phyloP scores from a whole-genome alignment of 2,797 vertebrate species.

The Lepus oiostolus region DNA sequence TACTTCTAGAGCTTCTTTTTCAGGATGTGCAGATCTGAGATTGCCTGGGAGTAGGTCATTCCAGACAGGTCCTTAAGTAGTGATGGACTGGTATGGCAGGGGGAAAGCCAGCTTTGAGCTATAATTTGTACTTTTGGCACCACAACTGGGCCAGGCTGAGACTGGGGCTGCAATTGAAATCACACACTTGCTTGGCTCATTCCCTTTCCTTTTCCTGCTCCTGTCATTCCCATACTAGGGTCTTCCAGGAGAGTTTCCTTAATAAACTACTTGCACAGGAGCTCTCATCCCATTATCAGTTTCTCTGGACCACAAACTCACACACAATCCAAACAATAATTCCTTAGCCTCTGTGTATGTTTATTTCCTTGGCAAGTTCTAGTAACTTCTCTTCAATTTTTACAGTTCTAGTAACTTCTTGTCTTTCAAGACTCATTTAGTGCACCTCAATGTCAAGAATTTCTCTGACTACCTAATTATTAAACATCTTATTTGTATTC shows the following conservation, averaged over 20 bases:
- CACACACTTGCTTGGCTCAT: neutral
- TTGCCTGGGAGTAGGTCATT: too few relatives aligned
- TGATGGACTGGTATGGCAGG: neutral
- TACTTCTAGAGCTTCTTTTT: neutral
- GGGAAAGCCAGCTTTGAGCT: neutral
- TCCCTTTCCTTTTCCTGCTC: neutral
- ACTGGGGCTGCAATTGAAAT: neutral
- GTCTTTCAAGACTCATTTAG: neutral
- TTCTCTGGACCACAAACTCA: neutral
- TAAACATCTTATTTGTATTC: neutral
- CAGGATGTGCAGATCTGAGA: neutral
- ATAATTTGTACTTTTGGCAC: neutral
- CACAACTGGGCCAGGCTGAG: neutral
- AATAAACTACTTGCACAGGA: neutral
- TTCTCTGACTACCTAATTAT: neutral
- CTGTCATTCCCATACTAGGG: neutral
- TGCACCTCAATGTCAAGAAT: neutral
- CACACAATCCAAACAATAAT: neutral
- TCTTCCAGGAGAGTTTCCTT: neutral
- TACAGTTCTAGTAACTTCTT: neutral
- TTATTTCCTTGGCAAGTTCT: neutral
- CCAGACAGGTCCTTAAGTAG: neutral
- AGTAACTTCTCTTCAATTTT: neutral
- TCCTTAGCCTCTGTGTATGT: neutral
- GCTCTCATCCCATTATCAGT: neutral